phyloP scores from a whole-genome alignment of 2,888 invertebrate genomes.

The Stenolophus ochropezus region DNA sequence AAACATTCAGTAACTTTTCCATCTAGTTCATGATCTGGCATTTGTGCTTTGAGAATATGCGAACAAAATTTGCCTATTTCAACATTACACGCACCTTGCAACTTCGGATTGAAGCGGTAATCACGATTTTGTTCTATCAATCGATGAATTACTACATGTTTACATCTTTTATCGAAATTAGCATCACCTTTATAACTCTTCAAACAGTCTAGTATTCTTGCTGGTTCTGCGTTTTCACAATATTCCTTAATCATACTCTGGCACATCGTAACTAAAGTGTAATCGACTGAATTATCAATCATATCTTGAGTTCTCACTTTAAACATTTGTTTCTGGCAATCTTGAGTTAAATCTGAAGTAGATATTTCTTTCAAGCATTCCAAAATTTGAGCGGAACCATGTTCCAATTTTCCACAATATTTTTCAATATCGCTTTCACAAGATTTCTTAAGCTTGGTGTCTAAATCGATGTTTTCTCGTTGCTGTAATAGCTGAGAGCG shows the following conservation, averaged over 20 bases:
- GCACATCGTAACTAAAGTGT: conserved; percentile 88
- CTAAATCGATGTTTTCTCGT: conserved; percentile 90
- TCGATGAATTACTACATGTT: conserved; percentile 87
- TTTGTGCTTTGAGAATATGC: conserved; percentile 73
- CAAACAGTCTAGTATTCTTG: conserved; percentile 84
- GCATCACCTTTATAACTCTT: conserved; percentile 86
- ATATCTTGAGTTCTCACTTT: conserved; percentile 90
- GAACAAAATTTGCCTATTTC: conserved; percentile 84
- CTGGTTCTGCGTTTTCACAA: conserved; percentile 83
- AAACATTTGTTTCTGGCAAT: conserved; percentile 89
- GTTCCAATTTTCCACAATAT: conserved; percentile 81
- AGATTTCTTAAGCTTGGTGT: conserved; percentile 87
- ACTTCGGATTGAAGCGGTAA: conserved; percentile 89
- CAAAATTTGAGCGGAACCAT: conserved; percentile 82
- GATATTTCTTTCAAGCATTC: conserved; percentile 84
- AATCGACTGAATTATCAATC: conserved; percentile 91
- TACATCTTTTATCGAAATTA: conserved; percentile 89
- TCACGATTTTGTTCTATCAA: conserved; percentile 94
- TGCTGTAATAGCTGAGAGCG: conserved; percentile 93
- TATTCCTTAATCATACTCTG: conserved; percentile 90
- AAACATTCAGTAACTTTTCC: conserved; percentile 90
- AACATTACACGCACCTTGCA: conserved; percentile 86
- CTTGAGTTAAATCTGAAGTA: conserved; percentile 78
- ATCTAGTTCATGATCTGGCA: conserved; percentile 84
- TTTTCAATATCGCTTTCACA: conserved; percentile 87